Percentiles rank a stretch among this genome's conserved stretches.
Conservation (phyloP, 1,140 invertebrate genomes). For the Pararge aegeria region DNA sequence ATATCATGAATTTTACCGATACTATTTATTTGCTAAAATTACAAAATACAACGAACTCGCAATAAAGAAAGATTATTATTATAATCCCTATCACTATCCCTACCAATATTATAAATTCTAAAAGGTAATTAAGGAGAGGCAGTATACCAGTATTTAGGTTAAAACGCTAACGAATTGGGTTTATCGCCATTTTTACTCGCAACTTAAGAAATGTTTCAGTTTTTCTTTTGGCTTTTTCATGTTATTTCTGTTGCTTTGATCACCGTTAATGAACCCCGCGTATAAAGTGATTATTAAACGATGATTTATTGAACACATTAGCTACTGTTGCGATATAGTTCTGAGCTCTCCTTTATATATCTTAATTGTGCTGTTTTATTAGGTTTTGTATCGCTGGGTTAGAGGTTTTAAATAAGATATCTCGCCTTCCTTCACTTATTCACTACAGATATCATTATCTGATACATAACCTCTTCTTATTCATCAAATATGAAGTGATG, state of each 20-base stretch:
- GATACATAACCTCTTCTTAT: no score
- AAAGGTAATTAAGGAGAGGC: no score
- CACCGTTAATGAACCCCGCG: neutral
- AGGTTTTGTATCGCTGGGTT: neutral
- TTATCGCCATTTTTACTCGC: conserved; percentile 29
- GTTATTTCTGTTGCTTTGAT: conserved; percentile 12
- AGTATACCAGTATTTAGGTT: neutral
- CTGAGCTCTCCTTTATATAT: neutral
- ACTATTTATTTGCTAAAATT: no score
- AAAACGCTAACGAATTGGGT: conserved; percentile 13
- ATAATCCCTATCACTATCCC: no score
- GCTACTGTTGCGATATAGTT: conserved; percentile 1
- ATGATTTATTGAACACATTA: conserved; percentile 12
- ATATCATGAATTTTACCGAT: no score
- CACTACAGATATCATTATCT: no score
- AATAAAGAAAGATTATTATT: no score
- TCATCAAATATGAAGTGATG: no score
- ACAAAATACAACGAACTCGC: no score
- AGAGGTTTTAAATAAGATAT: no score
- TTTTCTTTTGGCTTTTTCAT: neutral
- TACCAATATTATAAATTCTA: no score
- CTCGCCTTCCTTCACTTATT: no score
- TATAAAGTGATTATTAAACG: conserved; percentile 6
- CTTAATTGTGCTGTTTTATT: conserved; percentile 7
- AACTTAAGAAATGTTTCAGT: conserved; percentile 25